Evolutionary conservation across 1,140 invertebrate genomes (phyloP).

Genomic region (Tribolium madens): DNA sequence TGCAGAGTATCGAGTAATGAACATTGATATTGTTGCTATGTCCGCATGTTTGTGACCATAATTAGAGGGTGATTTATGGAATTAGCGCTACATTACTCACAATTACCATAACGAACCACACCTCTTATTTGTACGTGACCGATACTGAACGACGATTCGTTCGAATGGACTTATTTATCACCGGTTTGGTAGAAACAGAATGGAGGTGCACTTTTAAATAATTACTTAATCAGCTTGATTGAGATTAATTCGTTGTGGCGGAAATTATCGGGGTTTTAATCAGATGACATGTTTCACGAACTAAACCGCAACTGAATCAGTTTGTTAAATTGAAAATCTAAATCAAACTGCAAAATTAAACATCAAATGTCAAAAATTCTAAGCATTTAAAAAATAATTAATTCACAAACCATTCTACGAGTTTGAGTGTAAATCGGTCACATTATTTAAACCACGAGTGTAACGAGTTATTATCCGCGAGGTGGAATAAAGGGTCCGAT

Average conservation of each 20-base stretch:
- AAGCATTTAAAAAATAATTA: too few relatives aligned
- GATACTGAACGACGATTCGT: slow-evolving; percentile 44
- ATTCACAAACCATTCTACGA: too few relatives aligned
- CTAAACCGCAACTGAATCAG: too few relatives aligned
- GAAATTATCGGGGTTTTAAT: slow-evolving; percentile 15
- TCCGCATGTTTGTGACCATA: slow-evolving; percentile 61
- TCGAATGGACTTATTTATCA: slow-evolving; percentile 54
- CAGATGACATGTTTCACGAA: not conserved
- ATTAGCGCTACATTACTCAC: slow-evolving; percentile 62
- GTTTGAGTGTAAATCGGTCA: too few relatives aligned
- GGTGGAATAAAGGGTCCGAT: too few relatives aligned
- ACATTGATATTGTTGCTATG: slow-evolving; percentile 62
- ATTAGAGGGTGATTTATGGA: slow-evolving; percentile 62
- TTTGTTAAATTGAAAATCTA: too few relatives aligned
- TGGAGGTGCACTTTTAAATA: slow-evolving; percentile 36
- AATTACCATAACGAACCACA: slow-evolving; percentile 63
- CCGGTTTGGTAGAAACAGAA: slow-evolving; percentile 12
- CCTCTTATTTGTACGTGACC: slow-evolving; percentile 60
- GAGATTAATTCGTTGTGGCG: not conserved
- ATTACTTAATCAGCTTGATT: slow-evolving; percentile 35
- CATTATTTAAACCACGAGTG: too few relatives aligned
- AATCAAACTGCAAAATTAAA: too few relatives aligned
- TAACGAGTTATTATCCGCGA: too few relatives aligned
- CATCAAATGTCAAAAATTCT: too few relatives aligned
- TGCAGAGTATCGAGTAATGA: slow-evolving; percentile 56